A percentile compares a stretch with the other conserved stretches of the same genome.
Evolutionary conservation across 1,140 invertebrate genomes (phyloP).

Genomic region (Antheraea pernyi): DNA sequence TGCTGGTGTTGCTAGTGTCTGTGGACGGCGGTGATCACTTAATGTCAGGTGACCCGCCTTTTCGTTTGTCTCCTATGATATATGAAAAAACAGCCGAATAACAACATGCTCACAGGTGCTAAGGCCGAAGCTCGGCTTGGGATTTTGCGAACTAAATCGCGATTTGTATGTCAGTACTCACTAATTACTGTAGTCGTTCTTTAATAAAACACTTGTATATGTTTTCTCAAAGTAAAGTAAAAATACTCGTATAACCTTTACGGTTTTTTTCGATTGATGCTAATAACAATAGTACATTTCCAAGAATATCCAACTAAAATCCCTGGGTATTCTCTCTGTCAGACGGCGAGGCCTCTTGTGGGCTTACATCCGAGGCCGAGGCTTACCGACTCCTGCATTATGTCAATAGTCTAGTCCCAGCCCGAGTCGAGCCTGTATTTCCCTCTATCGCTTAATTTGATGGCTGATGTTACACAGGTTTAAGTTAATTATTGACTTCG

Average conservation of each 20-base stretch:
- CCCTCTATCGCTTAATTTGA: conserved; percentile 30
- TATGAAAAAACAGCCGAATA: too few relatives aligned
- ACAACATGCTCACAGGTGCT: too few relatives aligned
- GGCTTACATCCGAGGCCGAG: conserved; percentile 23
- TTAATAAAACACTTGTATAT: too few relatives aligned
- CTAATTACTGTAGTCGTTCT: too few relatives aligned
- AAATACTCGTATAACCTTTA: background rate
- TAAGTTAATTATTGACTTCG: conserved; percentile 21
- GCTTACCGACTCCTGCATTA: conserved; percentile 32
- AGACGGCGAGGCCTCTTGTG: conserved; percentile 26
- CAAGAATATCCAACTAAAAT: conserved; percentile 9
- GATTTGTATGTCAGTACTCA: too few relatives aligned
- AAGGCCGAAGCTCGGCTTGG: too few relatives aligned
- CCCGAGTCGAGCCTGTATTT: background rate
- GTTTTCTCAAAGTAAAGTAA: too few relatives aligned
- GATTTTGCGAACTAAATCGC: too few relatives aligned
- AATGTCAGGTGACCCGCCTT: too few relatives aligned
- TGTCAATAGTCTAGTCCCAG: conserved; percentile 37
- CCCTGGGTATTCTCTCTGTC: conserved; percentile 15
- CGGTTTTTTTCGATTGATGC: background rate
- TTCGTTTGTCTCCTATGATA: too few relatives aligned
- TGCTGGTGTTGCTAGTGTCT: too few relatives aligned
- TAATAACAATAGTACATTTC: conserved; percentile 1
- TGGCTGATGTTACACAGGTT: conserved; percentile 22
- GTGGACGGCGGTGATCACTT: too few relatives aligned